Conservation (phyloP, 2,113 vertebrate genomes). For the Atherinomorus stipes region DNA sequence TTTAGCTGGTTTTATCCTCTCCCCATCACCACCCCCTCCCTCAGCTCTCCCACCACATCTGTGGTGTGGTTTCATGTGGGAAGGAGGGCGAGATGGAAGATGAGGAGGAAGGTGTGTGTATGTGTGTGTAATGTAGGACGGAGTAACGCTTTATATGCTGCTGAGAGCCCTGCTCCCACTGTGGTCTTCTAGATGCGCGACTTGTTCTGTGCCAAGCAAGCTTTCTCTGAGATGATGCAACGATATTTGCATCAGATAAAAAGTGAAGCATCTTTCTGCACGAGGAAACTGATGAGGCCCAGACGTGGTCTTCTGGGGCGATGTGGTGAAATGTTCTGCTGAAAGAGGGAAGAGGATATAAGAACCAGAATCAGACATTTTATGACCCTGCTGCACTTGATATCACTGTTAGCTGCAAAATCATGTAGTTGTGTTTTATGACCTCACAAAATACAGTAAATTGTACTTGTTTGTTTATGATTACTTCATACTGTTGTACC, state of each 20-base stretch:
- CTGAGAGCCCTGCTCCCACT: slow-evolving; percentile 20
- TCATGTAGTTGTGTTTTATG: no score
- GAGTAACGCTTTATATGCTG: slow-evolving; percentile 5
- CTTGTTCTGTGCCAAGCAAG: not conserved
- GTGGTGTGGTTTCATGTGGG: slow-evolving; percentile 52
- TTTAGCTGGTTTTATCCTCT: slow-evolving; percentile 39
- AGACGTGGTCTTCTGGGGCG: not conserved
- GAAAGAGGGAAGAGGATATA: not conserved
- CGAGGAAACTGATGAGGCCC: not conserved
- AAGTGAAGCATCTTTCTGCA: not conserved
- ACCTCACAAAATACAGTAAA: no score
- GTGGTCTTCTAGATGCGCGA: not conserved
- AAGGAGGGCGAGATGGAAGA: slow-evolving; percentile 15
- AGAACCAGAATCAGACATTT: not conserved
- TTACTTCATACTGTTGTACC: no score
- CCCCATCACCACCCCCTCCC: not conserved
- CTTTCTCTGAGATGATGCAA: not conserved
- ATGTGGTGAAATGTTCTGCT: slow-evolving; percentile 2
- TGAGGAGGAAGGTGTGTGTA: slow-evolving; percentile 18
- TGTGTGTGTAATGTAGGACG: slow-evolving; percentile 13
- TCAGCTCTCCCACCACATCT: slow-evolving; percentile 57
- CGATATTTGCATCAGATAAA: not conserved
- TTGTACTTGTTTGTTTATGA: no score
- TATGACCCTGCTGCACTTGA: no score
- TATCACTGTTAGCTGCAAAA: no score